Conservation (phyloP, 2,797 vertebrate genomes). For the Melanotaenia nigrans region DNA sequence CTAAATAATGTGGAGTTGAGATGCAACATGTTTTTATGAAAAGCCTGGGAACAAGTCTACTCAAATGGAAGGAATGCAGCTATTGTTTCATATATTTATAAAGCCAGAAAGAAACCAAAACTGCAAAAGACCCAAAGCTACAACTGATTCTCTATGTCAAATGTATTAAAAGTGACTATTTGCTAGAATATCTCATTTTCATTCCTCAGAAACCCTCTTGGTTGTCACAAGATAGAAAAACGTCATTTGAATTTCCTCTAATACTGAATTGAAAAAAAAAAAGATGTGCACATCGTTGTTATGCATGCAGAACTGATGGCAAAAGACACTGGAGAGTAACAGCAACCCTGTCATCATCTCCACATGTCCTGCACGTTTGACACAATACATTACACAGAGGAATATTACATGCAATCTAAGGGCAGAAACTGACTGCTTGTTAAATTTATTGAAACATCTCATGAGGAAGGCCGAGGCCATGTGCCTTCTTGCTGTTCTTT, state of each 20-base stretch:
- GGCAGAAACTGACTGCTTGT: constrained; percentile 34
- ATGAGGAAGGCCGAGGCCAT: constrained; percentile 24
- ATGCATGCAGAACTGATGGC: constrained; percentile 13
- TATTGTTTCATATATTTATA: constrained; percentile 3
- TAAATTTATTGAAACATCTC: constrained; percentile 43
- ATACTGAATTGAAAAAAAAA: constrained; percentile 5
- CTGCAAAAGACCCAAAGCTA: neutral
- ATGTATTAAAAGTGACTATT: neutral
- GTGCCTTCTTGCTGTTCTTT: constrained; percentile 36
- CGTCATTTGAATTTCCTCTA: neutral
- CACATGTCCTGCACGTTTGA: constrained; percentile 15
- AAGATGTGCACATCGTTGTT: neutral
- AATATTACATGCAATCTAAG: constrained; percentile 19
- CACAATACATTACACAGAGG: constrained; percentile 13
- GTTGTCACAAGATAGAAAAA: neutral
- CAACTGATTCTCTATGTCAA: neutral
- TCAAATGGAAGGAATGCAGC: neutral
- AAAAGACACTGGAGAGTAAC: constrained; percentile 47
- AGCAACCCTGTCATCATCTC: constrained; percentile 19
- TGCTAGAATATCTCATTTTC: neutral
- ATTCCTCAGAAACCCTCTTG: neutral
- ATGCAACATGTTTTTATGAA: neutral
- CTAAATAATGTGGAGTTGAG: neutral
- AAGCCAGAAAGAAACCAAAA: constrained; percentile 1
- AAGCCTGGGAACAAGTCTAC: neutral